These are phyloP conservation scores for Agrotis clavis DNA, from an alignment of 2,888 invertebrate genomes.

Conservation along the genomic window DNA sequence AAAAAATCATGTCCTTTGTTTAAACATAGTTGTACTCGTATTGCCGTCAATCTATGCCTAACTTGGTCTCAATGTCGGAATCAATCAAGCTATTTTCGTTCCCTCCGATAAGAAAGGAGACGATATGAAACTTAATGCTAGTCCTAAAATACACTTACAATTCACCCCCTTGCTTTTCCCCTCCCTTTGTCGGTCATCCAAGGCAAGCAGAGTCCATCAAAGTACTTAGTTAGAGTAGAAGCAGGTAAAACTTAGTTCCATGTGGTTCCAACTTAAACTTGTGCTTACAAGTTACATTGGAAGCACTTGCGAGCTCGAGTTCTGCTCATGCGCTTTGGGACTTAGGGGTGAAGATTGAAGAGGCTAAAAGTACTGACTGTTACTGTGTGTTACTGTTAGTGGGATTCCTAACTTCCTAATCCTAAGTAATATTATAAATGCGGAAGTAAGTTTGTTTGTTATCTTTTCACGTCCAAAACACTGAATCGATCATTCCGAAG, in stretches of 20 bases:
- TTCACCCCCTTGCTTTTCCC: neutral
- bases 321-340: slow-evolving; percentile 26
- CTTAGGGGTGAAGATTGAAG: neutral
- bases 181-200: neutral
- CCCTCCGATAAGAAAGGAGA: neutral
- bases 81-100: neutral
- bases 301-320: slow-evolving; percentile 3
- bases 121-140: neutral
- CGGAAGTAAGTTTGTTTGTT: too few relatives aligned
- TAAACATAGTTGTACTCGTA: too few relatives aligned
- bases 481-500: too few relatives aligned
- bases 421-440: too few relatives aligned
- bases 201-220: slow-evolving; percentile 29
- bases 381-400: too few relatives aligned
- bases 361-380: neutral
- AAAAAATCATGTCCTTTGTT: too few relatives aligned
- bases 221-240: slow-evolving; percentile 22
- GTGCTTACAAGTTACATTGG: slow-evolving; percentile 17
- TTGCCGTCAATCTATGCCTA: too few relatives aligned
- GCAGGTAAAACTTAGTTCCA: slow-evolving; percentile 38
- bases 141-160: neutral
- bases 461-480: too few relatives aligned
- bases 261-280: slow-evolving; percentile 40
- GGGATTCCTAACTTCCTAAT: too few relatives aligned
- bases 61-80: too few relatives aligned